Evolutionary conservation across 2,888 invertebrate species (phyloP), one percentile per base, ranked within the genome.

Genomic region (Melanchra persicariae): DNA sequence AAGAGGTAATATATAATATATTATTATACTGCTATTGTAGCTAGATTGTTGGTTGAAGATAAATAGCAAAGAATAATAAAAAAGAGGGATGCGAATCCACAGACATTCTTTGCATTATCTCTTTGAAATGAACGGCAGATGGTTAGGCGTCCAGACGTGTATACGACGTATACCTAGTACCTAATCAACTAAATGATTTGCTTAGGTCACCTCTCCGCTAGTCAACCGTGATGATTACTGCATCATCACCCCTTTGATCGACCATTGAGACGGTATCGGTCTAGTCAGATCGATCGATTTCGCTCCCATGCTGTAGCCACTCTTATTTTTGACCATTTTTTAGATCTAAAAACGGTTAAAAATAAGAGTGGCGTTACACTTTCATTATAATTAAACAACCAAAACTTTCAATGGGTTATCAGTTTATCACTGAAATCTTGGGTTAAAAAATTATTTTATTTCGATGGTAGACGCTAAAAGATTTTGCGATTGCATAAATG

Each of bases 361-460:
- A 75, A 68, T 62, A 75, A 77, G 81, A 61, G 77, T 58, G 69
- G 52, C 30, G 47, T 78, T 34, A 77, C n/a, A 55, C 52, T 75
- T 63, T n/a, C n/a, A n/a, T n/a, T 47, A 77, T 77, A 62, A 81
- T 68, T 57, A 64, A 61, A 67, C 60, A 55, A 59, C 24, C 60
- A 47, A 26, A 75, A 26, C 24, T 81, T 65, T 34, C 60, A 52
- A 68, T 65, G 43, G 81, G 77, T 81, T 77, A 77, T 81, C 69
- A 4, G n/a, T 81, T 81, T 77, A 77, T 81, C 69, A 4, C 26
- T 49, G 43, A 0, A 40, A 26, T 54, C 81, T 15, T 55, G 55
- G 67, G 52, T 58, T 68, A 34, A 30, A 81, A 80, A 68, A 75
- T 69, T 62, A 69, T 65, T 76, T 40, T 22, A 12, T 6, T 52